These are phyloP conservation scores for Alligator mississippiensis DNA, from an alignment of 2,113 vertebrate species.

Conservation along the genomic window DNA sequence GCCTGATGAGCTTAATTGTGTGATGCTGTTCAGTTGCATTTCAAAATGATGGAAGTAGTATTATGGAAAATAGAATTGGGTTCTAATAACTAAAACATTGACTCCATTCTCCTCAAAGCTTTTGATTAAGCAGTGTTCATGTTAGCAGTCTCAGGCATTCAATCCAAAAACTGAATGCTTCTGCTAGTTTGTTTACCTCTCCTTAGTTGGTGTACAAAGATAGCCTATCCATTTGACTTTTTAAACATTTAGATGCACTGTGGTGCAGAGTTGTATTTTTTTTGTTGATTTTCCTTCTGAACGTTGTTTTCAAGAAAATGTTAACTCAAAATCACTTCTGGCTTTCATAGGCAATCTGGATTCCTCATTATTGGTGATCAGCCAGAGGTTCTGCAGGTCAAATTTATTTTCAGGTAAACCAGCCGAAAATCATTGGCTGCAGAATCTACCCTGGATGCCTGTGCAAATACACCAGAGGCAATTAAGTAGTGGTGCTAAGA, in stretches of 20 bases:
- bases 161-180: too few relatives aligned
- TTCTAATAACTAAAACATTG: not conserved
- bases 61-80: not conserved
- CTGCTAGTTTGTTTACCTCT: too few relatives aligned
- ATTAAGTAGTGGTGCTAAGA: too few relatives aligned
- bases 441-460: not conserved
- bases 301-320: not conserved
- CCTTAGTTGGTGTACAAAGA: not conserved
- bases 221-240: too few relatives aligned
- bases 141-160: too few relatives aligned
- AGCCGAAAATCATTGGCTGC: not conserved
- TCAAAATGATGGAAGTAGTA: not conserved
- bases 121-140: not conserved
- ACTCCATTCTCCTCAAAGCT: not conserved
- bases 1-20: not conserved
- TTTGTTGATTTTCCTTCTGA: not conserved
- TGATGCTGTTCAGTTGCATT: not conserved
- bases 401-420: not conserved
- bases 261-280: not conserved
- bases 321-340: not conserved
- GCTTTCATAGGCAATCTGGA: too few relatives aligned
- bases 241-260: not conserved
- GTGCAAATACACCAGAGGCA: too few relatives aligned
- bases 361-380: too few relatives aligned
- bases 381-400: not conserved